Evolutionary conservation across 2,888 invertebrate genomes (phyloP).

Genomic region (Oscheius onirici): DNA sequence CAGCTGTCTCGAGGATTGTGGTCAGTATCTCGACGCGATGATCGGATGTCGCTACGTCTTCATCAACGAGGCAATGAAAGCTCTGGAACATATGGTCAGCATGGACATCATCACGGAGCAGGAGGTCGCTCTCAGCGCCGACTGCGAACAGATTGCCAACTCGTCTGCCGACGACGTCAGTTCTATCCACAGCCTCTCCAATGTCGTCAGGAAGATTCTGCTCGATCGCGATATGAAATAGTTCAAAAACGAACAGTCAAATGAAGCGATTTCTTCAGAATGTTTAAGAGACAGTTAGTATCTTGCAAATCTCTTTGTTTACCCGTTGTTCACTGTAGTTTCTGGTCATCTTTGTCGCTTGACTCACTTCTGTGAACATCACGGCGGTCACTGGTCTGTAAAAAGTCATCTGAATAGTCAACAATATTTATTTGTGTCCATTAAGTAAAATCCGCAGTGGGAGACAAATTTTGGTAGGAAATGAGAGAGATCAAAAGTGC

Average conservation of each 20-base stretch:
- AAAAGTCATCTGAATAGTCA: not conserved
- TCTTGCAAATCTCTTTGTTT: too few relatives aligned
- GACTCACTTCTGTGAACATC: too few relatives aligned
- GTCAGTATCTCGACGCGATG: not conserved
- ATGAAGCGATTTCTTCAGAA: too few relatives aligned
- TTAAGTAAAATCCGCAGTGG: not conserved
- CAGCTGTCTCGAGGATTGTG: not conserved
- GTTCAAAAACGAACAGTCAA: too few relatives aligned
- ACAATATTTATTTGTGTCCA: slow-evolving; percentile 20
- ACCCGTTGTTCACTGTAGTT: too few relatives aligned
- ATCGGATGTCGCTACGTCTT: not conserved
- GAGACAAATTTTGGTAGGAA: not conserved
- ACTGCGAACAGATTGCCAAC: not conserved
- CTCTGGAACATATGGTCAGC: not conserved
- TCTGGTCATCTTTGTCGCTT: too few relatives aligned
- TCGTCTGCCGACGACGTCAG: not conserved
- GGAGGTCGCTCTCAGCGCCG: not conserved
- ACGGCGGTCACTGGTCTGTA: too few relatives aligned
- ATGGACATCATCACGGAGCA: slow-evolving; percentile 7
- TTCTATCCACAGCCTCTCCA: not conserved
- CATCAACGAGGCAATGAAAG: not conserved
- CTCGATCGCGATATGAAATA: too few relatives aligned
- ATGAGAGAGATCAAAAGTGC: not conserved
- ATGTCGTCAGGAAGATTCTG: slow-evolving; percentile 6
- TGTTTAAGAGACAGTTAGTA: too few relatives aligned